A percentile compares a stretch with the other conserved stretches of the same genome.
phyloP scores from a whole-genome alignment of 1,140 invertebrate species.

The Trinorchestia longiramus region DNA sequence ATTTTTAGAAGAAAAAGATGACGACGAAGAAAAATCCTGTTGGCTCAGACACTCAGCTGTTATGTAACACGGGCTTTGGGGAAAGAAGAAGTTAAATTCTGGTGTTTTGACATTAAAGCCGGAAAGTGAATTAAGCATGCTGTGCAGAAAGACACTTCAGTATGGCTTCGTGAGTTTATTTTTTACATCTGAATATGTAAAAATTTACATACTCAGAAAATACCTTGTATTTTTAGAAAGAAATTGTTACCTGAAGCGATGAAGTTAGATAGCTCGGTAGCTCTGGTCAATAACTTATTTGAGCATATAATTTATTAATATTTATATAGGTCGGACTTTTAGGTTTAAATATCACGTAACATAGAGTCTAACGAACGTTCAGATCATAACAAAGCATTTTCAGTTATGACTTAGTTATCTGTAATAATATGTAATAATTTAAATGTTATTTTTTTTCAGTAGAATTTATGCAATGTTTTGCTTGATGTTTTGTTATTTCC shows the following conservation, averaged over 20 bases:
- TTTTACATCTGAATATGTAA: background rate
- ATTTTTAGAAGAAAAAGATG: too few species aligned
- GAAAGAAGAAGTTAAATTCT: background rate
- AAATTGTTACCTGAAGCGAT: too few species aligned
- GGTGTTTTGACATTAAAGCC: background rate
- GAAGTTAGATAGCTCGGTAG: background rate
- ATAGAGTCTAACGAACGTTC: too few species aligned
- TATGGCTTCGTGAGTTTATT: background rate
- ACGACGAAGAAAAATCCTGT: background rate
- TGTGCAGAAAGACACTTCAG: background rate
- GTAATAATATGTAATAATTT: too few species aligned
- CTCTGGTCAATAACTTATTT: background rate
- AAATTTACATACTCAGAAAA: too few species aligned
- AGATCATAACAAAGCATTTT: too few species aligned
- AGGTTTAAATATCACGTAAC: too few species aligned
- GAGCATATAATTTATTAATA: background rate
- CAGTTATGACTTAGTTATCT: too few species aligned
- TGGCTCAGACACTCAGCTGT: background rate
- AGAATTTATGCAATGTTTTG: too few species aligned
- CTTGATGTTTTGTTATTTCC: too few species aligned
- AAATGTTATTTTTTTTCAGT: too few species aligned
- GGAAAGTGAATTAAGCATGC: background rate
- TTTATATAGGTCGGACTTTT: background rate
- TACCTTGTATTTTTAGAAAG: too few species aligned
- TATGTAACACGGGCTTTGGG: background rate